Percentiles rank a stretch among this genome's conserved stretches.
Evolutionary conservation across 1,140 invertebrate genomes (phyloP).

Genomic region (Tetramorium alpestre): DNA sequence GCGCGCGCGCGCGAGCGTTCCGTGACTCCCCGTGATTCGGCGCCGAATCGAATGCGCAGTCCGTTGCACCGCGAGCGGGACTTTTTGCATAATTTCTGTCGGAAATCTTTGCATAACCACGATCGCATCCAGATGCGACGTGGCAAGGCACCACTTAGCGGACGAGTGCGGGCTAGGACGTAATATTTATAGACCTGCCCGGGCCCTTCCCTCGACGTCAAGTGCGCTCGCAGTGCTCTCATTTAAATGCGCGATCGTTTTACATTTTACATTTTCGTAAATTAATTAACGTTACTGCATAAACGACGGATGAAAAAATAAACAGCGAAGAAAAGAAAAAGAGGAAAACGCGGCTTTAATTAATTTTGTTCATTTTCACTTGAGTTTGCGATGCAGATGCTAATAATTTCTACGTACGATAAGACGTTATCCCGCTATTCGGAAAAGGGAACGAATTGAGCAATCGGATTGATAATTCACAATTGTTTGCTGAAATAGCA

Average conservation of each 20-base stretch:
- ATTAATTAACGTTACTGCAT: constrained; percentile 31
- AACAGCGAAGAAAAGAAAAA: neutral
- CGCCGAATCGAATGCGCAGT: constrained; percentile 60
- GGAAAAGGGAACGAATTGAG: neutral
- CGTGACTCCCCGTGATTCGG: constrained; percentile 35
- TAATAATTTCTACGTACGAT: neutral
- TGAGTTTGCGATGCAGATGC: neutral
- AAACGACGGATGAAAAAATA: neutral
- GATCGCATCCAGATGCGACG: constrained; percentile 67
- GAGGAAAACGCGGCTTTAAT: neutral
- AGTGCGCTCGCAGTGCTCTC: neutral
- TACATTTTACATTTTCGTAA: neutral
- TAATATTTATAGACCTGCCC: constrained; percentile 62
- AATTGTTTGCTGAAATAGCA: constrained; percentile 6
- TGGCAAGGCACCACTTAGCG: constrained; percentile 50
- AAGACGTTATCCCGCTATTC: neutral
- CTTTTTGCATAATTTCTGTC: constrained; percentile 67
- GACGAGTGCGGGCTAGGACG: constrained; percentile 24
- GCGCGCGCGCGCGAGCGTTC: constrained; percentile 22
- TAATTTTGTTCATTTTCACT: neutral
- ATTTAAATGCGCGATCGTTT: constrained; percentile 25
- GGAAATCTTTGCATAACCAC: constrained; percentile 69
- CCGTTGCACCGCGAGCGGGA: constrained; percentile 20
- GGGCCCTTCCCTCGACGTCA: constrained; percentile 27
- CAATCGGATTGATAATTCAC: constrained; percentile 11